Conservation (phyloP, 2,797 vertebrate species). For the Amblyopsis hoosieri region DNA sequence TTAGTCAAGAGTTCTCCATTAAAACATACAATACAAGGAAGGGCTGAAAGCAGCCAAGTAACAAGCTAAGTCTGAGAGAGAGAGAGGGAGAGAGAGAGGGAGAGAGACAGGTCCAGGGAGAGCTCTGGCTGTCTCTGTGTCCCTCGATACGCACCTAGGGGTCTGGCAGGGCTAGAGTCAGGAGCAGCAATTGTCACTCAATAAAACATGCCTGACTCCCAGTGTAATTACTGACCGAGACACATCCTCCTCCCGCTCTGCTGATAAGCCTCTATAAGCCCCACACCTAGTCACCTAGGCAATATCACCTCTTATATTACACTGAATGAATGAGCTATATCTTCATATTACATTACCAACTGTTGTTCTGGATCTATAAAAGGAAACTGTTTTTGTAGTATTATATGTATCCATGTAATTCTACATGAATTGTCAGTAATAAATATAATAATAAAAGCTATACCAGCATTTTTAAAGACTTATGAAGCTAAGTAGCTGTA, state of each 20-base stretch:
- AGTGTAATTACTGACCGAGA: conserved; percentile 72
- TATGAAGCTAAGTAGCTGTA: too few relatives aligned
- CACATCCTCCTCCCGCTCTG: conserved; percentile 42
- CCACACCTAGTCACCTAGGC: conserved; percentile 33
- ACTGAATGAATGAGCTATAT: too few relatives aligned
- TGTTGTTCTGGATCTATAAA: conserved; percentile 51
- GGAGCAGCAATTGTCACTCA: conserved; percentile 74
- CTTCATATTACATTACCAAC: conserved; percentile 13
- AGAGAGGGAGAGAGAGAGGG: too few relatives aligned
- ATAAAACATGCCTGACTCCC: conserved; percentile 76
- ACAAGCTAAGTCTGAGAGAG: neutral
- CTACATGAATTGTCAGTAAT: too few relatives aligned
- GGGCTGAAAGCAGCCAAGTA: neutral
- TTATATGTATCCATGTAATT: neutral
- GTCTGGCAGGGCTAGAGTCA: conserved; percentile 63
- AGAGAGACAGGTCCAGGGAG: conserved; percentile 19
- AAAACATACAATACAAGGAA: conserved; percentile 10
- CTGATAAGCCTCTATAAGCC: conserved; percentile 30
- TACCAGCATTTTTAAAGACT: too few relatives aligned
- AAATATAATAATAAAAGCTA: too few relatives aligned
- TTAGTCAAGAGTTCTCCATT: conserved; percentile 32
- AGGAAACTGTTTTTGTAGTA: conserved; percentile 33
- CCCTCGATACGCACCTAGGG: conserved; percentile 46
- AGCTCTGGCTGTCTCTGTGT: conserved; percentile 34
- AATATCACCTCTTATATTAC: conserved; percentile 39